Evolutionary conservation across 2,797 vertebrate genomes (phyloP), one percentile per base, ranked within the genome.

Genomic region (Pangasius djambal): DNA sequence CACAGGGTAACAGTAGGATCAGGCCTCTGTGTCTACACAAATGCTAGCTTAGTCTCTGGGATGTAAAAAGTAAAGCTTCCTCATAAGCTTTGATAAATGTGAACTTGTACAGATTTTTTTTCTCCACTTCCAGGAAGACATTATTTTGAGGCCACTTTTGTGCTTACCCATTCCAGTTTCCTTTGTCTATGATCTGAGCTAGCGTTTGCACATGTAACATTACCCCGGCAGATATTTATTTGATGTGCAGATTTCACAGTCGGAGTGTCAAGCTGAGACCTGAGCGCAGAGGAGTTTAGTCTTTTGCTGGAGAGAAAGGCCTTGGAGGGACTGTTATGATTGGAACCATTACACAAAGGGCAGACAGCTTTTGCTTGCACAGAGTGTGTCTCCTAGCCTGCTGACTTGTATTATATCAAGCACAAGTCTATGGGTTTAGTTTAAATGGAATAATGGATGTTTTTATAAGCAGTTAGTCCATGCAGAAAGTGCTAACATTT

Each of bases 171-270:
- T 92, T 92, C 90, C 88, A 91, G 91, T 91, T 94, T 88, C 91
- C 90, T 91, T 95, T 94, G 93, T 95, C 94, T 92, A 25, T 92
- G 94, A 95, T 93, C 93, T 91, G 92, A 87, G 93, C 90, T 88
- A 82, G 93, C 85, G 91, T 93, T 93, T 95, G 92, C 92, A 92
- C 91, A 88, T 48, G 94, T 94, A 96, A 95, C 92, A 89, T 92
- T 91, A 94, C 86, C 93, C 93, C 88, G 57, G 74, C 89, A 92
- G 90, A 93, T 95, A 93, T 95, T 94, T 95, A 95, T 96, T 95
- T 95, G 93, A 95, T 94, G 94, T 95, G 93, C 93, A 93, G 95
- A 95, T 95, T 95, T 93, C 90, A 91, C 94, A 91, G 93, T 93
- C 89, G 65, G 92, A 92, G 91, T 89, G 92, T 93, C 91, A 92